Conservation (phyloP, 23 tunicate genomes). For the Halocynthia roretzi region DNA sequence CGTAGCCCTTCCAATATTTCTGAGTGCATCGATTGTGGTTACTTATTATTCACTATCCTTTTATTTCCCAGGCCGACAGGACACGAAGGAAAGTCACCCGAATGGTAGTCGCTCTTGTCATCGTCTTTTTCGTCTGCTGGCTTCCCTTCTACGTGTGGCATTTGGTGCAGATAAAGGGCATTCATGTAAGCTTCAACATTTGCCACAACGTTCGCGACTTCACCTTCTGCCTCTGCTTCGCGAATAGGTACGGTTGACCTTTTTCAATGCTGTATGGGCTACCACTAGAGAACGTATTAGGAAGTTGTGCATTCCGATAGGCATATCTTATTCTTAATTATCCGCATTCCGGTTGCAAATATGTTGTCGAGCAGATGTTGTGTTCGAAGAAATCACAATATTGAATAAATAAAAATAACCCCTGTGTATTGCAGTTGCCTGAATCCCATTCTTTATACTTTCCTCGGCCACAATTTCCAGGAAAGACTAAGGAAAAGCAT, state of each 20-base stretch:
- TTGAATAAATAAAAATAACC: too few species aligned
- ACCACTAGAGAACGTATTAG: too few species aligned
- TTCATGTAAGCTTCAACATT: conserved; percentile 30
- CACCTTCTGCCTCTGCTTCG: conserved; percentile 72
- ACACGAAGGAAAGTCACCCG: conserved; percentile 75
- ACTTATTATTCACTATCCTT: not conserved
- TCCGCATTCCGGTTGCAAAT: too few species aligned
- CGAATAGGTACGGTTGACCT: conserved; percentile 61
- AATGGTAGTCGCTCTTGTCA: conserved; percentile 69
- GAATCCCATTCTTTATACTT: conserved; percentile 87
- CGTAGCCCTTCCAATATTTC: too few species aligned
- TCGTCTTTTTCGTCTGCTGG: conserved; percentile 72
- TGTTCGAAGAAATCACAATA: too few species aligned
- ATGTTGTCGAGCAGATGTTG: too few species aligned
- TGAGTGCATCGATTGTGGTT: too few species aligned
- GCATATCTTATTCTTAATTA: too few species aligned
- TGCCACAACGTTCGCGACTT: conserved; percentile 75
- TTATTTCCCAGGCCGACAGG: conserved; percentile 48
- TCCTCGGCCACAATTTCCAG: conserved; percentile 90
- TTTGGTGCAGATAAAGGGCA: conserved; percentile 51
- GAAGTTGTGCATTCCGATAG: too few species aligned
- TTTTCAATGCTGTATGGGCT: not conserved
- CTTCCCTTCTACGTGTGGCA: conserved; percentile 71
- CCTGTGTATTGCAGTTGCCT: conserved; percentile 40
- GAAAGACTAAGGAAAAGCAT: conserved; percentile 73